Evolutionary conservation across 2,888 invertebrate species (phyloP).

Genomic region (Macropis europaea): DNA sequence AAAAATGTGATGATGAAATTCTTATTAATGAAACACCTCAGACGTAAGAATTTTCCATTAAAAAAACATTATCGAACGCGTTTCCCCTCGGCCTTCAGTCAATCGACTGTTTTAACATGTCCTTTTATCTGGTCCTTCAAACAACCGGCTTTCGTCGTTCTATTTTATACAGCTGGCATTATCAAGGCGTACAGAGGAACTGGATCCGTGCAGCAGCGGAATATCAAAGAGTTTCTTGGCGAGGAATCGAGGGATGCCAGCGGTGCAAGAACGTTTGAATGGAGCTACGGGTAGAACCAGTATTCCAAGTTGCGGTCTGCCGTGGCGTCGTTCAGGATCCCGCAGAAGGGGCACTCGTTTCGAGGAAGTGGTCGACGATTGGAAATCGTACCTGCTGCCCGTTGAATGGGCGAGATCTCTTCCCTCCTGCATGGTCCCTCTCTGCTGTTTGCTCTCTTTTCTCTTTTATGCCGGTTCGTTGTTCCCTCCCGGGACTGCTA

Average conservation of each 20-base stretch:
- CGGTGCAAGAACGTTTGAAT: conserved; percentile 71
- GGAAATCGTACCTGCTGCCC: conserved; percentile 62
- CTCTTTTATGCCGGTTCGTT: conserved; percentile 9
- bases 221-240: conserved; percentile 67
- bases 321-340: conserved; percentile 42
- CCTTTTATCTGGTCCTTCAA: neutral
- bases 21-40: no score
- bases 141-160: neutral
- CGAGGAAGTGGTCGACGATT: conserved; percentile 67
- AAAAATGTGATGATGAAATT: no score
- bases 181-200: conserved; percentile 51
- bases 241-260: conserved; percentile 49
- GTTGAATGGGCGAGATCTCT: conserved; percentile 59
- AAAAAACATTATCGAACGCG: no score
- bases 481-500: neutral
- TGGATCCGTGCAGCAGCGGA: conserved; percentile 58
- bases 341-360: conserved; percentile 60
- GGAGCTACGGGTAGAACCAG: conserved; percentile 62
- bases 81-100: no score
- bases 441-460: conserved; percentile 15
- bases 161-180: conserved; percentile 27
- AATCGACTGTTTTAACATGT: neutral
- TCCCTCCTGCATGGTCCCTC: neutral
- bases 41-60: no score
- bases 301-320: conserved; percentile 44